A percentile compares a stretch with the other conserved stretches of the same genome.
Conservation (phyloP, 2,113 vertebrate species). For the Promerops cafer region DNA sequence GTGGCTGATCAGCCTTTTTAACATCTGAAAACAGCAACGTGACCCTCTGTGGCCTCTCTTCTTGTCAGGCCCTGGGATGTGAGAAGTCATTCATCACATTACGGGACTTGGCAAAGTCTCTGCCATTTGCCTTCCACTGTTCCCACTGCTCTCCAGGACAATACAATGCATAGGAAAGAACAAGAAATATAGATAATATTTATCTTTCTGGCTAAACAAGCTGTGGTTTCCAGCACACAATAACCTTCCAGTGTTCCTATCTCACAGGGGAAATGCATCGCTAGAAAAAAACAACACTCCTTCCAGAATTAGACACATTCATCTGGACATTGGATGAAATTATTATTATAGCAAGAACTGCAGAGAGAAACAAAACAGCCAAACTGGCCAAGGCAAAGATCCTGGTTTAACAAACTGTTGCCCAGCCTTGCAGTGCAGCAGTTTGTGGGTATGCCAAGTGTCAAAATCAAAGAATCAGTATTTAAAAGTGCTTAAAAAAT, state of each 20-base stretch:
- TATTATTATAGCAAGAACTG: background rate
- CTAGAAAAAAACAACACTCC: conserved; percentile 4
- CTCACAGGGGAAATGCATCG: background rate
- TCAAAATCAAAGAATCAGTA: background rate
- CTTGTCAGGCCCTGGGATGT: conserved; percentile 23
- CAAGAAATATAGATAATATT: conserved; percentile 53
- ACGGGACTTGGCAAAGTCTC: background rate
- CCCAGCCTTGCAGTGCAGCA: background rate
- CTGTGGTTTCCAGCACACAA: background rate
- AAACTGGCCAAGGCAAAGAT: background rate
- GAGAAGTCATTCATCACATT: conserved; percentile 38
- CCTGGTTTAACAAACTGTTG: background rate
- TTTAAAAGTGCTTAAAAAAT: background rate
- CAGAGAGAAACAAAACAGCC: background rate
- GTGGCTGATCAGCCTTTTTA: background rate
- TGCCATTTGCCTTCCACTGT: conserved; percentile 6
- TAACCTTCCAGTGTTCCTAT: background rate
- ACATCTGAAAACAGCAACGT: background rate
- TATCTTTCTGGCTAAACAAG: conserved; percentile 47
- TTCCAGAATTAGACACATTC: conserved; percentile 32
- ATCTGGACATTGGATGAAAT: background rate
- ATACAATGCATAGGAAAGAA: conserved; percentile 51
- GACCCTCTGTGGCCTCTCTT: conserved; percentile 16
- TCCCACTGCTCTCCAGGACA: conserved; percentile 23
- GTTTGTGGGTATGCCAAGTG: background rate